A percentile compares a stretch with the other conserved stretches of the same genome.
Conservation (phyloP, 1,140 invertebrate species). For the Andricus grossulariae region DNA sequence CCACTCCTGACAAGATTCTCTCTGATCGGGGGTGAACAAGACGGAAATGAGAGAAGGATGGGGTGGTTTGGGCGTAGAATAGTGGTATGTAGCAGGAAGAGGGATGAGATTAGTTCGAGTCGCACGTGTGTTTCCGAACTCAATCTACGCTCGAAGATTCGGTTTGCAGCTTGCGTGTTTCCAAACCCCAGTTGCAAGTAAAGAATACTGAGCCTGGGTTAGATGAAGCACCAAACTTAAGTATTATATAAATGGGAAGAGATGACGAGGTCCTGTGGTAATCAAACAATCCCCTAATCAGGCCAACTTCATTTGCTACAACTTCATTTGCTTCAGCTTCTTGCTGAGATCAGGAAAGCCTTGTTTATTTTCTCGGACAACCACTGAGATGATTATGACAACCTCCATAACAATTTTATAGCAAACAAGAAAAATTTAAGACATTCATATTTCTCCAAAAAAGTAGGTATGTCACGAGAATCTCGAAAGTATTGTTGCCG, state of each 20-base stretch:
- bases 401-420: too few species aligned
- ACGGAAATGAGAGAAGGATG: constrained; percentile 33
- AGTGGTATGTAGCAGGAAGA: constrained; percentile 12
- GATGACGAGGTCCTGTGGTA: constrained; percentile 44
- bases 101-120: constrained; percentile 60
- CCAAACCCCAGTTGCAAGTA: constrained; percentile 6
- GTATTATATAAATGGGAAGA: constrained; percentile 23
- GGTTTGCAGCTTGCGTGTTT: constrained; percentile 58
- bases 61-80: background rate
- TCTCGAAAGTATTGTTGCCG: too few species aligned
- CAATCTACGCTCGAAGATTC: constrained; percentile 62
- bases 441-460: too few species aligned
- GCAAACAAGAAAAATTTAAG: too few species aligned
- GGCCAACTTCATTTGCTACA: constrained; percentile 48
- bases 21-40: constrained; percentile 37
- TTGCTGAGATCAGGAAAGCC: background rate
- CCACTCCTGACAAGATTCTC: constrained; percentile 52
- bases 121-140: constrained; percentile 64
- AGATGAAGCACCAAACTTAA: constrained; percentile 30
- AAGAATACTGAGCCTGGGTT: constrained; percentile 18
- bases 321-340: background rate
- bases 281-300: constrained; percentile 63
- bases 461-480: too few species aligned
- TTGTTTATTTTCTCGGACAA: background rate
- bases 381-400: background rate